Conservation (phyloP, 2,113 vertebrate species). For the Scortum barcoo region DNA sequence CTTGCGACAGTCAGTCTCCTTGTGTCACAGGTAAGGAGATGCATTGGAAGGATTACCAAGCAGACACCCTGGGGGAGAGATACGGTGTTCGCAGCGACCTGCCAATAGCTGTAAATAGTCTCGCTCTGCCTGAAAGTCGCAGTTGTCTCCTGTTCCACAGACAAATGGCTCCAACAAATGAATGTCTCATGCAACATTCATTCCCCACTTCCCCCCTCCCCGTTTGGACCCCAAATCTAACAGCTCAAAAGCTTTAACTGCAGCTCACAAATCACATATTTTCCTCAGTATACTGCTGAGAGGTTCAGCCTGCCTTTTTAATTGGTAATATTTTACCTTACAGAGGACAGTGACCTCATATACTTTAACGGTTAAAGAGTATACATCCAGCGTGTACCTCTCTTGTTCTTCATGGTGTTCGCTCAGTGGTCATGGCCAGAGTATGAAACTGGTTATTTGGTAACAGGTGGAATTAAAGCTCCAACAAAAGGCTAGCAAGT, state of each 20-base stretch:
- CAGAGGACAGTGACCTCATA: background rate
- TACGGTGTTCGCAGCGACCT: conserved; percentile 57
- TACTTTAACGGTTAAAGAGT: background rate
- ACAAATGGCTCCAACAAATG: conserved; percentile 70
- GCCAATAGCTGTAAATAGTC: conserved; percentile 77
- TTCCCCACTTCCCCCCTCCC: conserved; percentile 13
- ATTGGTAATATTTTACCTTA: background rate
- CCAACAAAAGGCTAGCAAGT: background rate
- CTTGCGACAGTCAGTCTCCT: conserved; percentile 55
- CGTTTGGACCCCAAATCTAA: conserved; percentile 25
- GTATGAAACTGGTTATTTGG: background rate
- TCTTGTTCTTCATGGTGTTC: background rate
- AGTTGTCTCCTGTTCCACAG: conserved; percentile 70
- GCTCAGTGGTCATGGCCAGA: background rate
- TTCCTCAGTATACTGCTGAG: background rate
- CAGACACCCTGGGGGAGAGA: conserved; percentile 53
- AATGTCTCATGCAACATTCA: conserved; percentile 60
- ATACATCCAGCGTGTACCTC: background rate
- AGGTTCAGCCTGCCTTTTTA: background rate
- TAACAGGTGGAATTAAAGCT: background rate
- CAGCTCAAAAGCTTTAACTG: background rate
- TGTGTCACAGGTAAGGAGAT: conserved; percentile 74
- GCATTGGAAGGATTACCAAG: conserved; percentile 70
- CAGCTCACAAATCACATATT: conserved; percentile 13
- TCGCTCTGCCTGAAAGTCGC: conserved; percentile 70